Evolutionary conservation across 2,113 vertebrate genomes (phyloP), one percentile per base, ranked within the genome.

Genomic region (Lonchura striata): DNA sequence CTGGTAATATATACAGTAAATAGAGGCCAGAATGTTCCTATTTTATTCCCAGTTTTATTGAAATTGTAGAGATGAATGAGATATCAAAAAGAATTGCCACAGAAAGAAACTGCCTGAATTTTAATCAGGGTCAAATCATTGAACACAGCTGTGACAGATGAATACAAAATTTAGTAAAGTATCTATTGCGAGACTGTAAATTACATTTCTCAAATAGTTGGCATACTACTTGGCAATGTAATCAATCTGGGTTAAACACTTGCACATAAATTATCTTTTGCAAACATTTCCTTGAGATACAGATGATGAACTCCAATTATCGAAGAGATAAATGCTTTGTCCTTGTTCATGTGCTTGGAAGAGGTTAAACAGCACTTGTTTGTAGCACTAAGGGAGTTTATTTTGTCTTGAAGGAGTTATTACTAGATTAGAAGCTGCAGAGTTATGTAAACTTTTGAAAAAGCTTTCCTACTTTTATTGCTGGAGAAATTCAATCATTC

Each of bases 51-150:
- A 25, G 6, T 71, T 79, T 94, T 63, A 64, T 35, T 91, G 52
- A 94, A 92, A 91, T 70, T n/a, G 39, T 56, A 21, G 70, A 86
- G 90, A 91, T 80, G 71, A 92, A 91, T 86, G 76, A 39, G 54
- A 37, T 89, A 90, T 87, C 59, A 87, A 66, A 91, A 66, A 50
- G 41, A 90, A 90, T 86, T 95, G 54, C 47, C 60, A 86, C 54
- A 69, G 49, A 81, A 90, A 33, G 68, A 52, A 87, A 42, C 68
- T 47, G 57, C 30, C 41, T 88, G 88, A 80, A 76, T 95, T 91
- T 94, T 82, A 86, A 96, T 91, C 78, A 65, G 76, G 87, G 92
- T 91, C 87, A 95, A 81, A 69, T 94, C 46, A 56, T 52, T 85
- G 56, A 91, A 85, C 50, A 50, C 71, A 90, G 91, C 92, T 94